These are phyloP conservation scores for Platorchestia sp. DNA, from an alignment of 1,140 invertebrate genomes.

Conservation along the genomic window DNA sequence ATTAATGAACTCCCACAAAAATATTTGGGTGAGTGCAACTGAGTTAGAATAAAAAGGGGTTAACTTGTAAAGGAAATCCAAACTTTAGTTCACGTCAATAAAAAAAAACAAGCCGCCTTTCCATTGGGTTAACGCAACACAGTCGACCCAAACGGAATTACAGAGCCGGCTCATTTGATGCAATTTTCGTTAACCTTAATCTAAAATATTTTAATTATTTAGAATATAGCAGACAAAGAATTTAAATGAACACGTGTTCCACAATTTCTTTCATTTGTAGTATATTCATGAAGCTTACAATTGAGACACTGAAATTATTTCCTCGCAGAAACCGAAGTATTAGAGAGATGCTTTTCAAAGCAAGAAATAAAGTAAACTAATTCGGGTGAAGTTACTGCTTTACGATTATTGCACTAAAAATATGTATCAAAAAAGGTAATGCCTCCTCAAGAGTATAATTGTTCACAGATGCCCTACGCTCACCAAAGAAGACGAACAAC, in stretches of 20 bases:
- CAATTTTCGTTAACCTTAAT: not conserved
- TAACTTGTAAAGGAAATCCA: too few species aligned
- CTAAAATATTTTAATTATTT: not conserved
- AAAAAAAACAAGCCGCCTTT: not conserved
- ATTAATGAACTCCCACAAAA: too few species aligned
- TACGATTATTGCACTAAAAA: conserved; percentile 14
- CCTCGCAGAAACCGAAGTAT: not conserved
- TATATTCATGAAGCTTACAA: not conserved
- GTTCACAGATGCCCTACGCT: not conserved
- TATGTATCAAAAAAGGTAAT: conserved; percentile 13
- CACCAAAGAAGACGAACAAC: not conserved
- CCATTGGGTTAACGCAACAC: not conserved
- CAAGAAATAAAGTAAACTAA: not conserved
- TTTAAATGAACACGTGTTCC: too few species aligned
- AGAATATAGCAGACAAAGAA: not conserved
- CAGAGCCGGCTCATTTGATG: not conserved
- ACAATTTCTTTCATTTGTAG: not conserved
- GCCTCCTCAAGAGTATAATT: conserved; percentile 40
- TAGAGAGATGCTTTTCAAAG: not conserved
- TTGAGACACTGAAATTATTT: not conserved
- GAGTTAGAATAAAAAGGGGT: too few species aligned
- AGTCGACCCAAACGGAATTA: not conserved
- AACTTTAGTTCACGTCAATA: not conserved
- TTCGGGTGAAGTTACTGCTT: not conserved
- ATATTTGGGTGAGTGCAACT: too few species aligned